Conservation (phyloP, 64 coral and sea anemone species). For the Exaiptasia diaphana region DNA sequence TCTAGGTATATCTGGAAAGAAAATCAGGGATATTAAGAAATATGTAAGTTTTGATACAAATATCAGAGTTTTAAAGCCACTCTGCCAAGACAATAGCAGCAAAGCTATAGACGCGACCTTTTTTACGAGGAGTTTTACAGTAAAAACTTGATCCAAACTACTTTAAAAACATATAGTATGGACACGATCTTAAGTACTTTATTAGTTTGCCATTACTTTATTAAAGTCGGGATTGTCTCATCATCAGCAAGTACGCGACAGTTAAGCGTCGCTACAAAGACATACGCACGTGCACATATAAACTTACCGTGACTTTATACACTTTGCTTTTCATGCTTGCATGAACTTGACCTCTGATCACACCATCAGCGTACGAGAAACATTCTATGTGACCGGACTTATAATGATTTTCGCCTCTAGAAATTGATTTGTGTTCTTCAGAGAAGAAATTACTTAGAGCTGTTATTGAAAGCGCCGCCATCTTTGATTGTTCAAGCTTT, state of each 20-base stretch:
- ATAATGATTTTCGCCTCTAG: neutral
- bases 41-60: neutral
- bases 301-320: neutral
- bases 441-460: neutral
- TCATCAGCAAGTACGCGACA: neutral
- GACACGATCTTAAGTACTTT: neutral
- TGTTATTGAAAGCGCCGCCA: slow-evolving; percentile 20
- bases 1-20: slow-evolving; percentile 5
- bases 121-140: neutral
- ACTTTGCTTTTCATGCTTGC: neutral
- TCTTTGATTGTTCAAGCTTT: slow-evolving; percentile 3
- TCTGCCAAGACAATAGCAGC: neutral
- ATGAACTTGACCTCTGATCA: slow-evolving; percentile 16
- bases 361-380: neutral
- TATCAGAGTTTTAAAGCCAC: neutral
- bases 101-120: neutral
- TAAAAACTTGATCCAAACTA: neutral
- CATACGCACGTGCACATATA: neutral
- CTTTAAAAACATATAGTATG: neutral
- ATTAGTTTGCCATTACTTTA: too few species aligned
- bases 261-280: neutral
- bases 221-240: too few species aligned
- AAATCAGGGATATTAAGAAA: neutral
- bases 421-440: neutral
- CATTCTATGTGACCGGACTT: neutral